These are phyloP conservation scores for Anoplolepis gracilipes DNA, from an alignment of 1,140 invertebrate genomes.

Conservation along the genomic window DNA sequence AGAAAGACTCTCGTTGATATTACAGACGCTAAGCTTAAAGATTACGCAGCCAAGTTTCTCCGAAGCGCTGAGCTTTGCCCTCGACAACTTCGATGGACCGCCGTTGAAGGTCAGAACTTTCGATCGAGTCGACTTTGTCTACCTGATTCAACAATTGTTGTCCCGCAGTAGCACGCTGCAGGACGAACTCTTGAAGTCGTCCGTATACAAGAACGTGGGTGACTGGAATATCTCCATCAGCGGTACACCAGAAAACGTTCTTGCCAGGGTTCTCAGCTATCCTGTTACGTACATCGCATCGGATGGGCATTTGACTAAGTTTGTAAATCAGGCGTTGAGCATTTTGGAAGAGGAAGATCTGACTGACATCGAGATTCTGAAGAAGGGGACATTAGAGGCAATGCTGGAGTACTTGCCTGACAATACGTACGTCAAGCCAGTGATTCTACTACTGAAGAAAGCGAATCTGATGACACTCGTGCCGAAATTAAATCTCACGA, in stretches of 20 bases:
- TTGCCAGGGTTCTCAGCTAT: conserved; percentile 46
- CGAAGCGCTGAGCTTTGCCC: conserved; percentile 33
- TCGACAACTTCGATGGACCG: conserved; percentile 35
- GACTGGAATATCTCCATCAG: conserved; percentile 53
- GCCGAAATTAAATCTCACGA: conserved; percentile 30
- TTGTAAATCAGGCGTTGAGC: not conserved
- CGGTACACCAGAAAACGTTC: conserved; percentile 45
- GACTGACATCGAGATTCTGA: conserved; percentile 17
- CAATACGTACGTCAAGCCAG: conserved; percentile 18
- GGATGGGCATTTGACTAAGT: not conserved
- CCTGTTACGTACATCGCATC: conserved; percentile 14
- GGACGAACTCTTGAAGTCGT: not conserved
- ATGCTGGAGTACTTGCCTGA: conserved; percentile 48
- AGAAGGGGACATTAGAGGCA: conserved; percentile 28
- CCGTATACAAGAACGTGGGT: conserved; percentile 14
- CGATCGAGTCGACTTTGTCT: conserved; percentile 46
- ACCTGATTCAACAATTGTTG: conserved; percentile 38
- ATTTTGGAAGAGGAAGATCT: conserved; percentile 9
- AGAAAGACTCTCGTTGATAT: conserved; percentile 27
- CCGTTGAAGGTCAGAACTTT: conserved; percentile 47
- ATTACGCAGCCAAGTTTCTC: not conserved
- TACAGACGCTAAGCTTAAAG: conserved; percentile 23
- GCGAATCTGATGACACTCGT: conserved; percentile 41
- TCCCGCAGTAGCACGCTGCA: not conserved
- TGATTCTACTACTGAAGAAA: conserved; percentile 48